Evolutionary conservation across 35 echinoderm and acorn worm species (phyloP), one percentile per base, ranked within the genome.

Genomic region (Lytechinus variegatus): DNA sequence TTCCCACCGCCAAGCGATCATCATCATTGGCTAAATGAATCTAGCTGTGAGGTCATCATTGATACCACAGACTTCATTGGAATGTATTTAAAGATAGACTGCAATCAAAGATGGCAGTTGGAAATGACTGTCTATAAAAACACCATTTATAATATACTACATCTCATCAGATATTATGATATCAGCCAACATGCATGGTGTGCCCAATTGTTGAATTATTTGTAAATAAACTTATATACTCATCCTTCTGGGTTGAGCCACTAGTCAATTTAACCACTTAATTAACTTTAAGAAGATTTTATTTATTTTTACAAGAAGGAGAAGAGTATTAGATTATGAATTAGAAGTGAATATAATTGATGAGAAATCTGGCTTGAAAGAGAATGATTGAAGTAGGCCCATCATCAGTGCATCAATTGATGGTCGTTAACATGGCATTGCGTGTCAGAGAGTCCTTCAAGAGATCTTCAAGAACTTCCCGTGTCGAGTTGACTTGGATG

Each of bases 1-100:
- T 93, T 3, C 88, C 88, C 6, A 90, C 88, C 3, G 88, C 52
- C 28, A 90, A 90, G 88, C 88, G 52, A 90, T 90, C 88, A 90
- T 90, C 88, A 21, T 90, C 4, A 90, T 9, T 90, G 27, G 16
- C 88, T 24, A 24, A 79, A 24, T 79, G 66, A 79, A 79, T 0
- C 19, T 19, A 79, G 66, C 33, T 16, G 21, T 79, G 16, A 79
- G 66, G 66, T 24, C 66, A 79, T 79, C 21, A 79, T 79, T 19
- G 19, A 24, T 79, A 24, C 66, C 21, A 8, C 66, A 79, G 19
- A 79, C 1, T 79, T 79, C 13, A 24, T n/a, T 27, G 19, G 19
- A 24, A 79, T 79, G 8, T n/a, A 79, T 79, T 19, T 79, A 79
- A 79, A 79, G 19, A 79, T 79, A 79, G 24, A 79, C 66, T 79